phyloP scores from a whole-genome alignment of 2,797 vertebrate genomes.

The Numenius phaeopus region DNA sequence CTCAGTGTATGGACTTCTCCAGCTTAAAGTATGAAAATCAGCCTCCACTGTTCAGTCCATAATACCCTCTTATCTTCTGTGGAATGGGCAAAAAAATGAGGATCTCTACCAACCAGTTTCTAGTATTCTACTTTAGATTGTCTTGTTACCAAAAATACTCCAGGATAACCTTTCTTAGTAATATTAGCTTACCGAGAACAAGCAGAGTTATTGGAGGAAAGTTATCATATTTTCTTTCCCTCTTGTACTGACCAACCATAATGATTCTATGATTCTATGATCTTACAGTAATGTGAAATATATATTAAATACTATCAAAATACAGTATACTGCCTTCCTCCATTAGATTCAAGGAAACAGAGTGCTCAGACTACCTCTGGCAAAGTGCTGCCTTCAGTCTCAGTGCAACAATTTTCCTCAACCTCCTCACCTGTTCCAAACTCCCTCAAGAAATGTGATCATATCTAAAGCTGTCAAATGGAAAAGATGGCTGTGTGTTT shows the following conservation, averaged over 20 bases:
- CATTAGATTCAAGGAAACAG: background rate
- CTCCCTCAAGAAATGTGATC: background rate
- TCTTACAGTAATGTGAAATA: background rate
- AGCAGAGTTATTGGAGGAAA: background rate
- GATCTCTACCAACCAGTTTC: background rate
- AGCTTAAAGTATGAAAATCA: background rate
- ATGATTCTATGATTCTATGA: background rate
- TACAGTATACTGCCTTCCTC: background rate
- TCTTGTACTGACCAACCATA: background rate
- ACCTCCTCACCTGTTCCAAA: background rate
- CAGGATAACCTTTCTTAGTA: background rate
- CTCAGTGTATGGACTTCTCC: background rate
- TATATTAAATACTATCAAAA: background rate
- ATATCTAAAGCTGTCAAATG: background rate
- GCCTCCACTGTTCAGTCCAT: background rate
- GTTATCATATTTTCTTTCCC: background rate
- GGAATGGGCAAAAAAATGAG: background rate
- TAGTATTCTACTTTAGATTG: background rate
- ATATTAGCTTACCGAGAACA: background rate
- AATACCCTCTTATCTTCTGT: background rate
- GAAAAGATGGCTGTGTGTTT: background rate
- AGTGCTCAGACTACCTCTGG: background rate
- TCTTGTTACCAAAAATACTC: background rate
- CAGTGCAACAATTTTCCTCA: background rate
- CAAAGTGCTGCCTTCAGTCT: background rate